A percentile compares a stretch with the other conserved stretches of the same genome.
These are phyloP conservation scores for Phyllostomus discolor DNA, from an alignment of 2,113 vertebrate species.

Conservation along the genomic window DNA sequence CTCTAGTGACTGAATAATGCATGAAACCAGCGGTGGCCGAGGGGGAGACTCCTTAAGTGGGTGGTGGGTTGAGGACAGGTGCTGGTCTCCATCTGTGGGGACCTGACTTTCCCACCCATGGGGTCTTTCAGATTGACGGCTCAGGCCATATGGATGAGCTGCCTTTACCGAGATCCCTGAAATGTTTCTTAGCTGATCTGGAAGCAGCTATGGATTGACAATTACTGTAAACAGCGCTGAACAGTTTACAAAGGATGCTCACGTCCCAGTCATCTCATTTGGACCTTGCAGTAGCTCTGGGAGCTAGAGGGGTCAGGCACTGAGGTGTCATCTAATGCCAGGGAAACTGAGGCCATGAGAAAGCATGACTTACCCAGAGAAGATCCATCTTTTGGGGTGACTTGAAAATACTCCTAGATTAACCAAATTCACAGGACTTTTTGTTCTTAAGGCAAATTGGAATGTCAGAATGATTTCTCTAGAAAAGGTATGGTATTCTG, in stretches of 20 bases:
- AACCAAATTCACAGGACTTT: background rate
- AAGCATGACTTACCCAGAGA: background rate
- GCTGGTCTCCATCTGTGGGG: constrained; percentile 53
- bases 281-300: background rate
- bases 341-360: background rate
- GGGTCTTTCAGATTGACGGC: constrained; percentile 34
- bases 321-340: background rate
- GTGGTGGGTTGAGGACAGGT: constrained; percentile 45
- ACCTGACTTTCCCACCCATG: background rate
- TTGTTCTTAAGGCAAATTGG: background rate
- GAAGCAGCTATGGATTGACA: background rate
- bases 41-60: constrained; percentile 22
- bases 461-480: background rate
- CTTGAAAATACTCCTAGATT: background rate
- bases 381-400: background rate
- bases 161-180: background rate
- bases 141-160: constrained; percentile 27
- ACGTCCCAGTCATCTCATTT: background rate
- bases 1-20: constrained; percentile 70
- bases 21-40: constrained; percentile 63
- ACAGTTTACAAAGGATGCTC: background rate
- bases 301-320: background rate
- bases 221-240: background rate
- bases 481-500: background rate
- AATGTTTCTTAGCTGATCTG: background rate